Percentiles rank a stretch among this genome's conserved stretches.
Conservation (phyloP, 2,113 vertebrate genomes). For the Oryzias woworae region DNA sequence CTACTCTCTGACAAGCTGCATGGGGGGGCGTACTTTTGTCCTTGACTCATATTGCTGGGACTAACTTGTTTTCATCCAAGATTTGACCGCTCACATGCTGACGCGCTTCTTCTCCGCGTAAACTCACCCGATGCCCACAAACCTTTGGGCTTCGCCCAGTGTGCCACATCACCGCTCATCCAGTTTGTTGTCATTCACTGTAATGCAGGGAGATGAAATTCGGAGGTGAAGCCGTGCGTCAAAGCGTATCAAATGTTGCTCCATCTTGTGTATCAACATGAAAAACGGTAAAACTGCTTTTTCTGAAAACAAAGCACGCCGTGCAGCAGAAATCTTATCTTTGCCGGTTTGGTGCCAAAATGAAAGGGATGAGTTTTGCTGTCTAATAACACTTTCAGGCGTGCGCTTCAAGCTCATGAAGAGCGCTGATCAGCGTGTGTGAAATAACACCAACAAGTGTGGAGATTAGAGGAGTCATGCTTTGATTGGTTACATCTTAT, state of each 20-base stretch:
- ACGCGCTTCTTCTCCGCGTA: constrained; percentile 7
- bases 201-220: constrained; percentile 44
- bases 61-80: constrained; percentile 33
- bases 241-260: constrained; percentile 39
- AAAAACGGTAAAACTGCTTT: constrained; percentile 1
- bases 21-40: constrained; percentile 55
- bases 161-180: constrained; percentile 41
- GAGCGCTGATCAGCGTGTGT: constrained; percentile 58
- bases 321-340: constrained; percentile 55
- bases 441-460: constrained; percentile 68
- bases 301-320: constrained; percentile 46
- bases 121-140: background rate
- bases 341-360: constrained; percentile 49
- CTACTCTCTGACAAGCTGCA: constrained; percentile 57
- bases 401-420: constrained; percentile 59
- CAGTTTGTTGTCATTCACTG: constrained; percentile 48
- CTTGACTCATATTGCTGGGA: constrained; percentile 67
- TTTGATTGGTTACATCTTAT: constrained; percentile 69
- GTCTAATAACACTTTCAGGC: constrained; percentile 61
- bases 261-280: constrained; percentile 30
- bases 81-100: constrained; percentile 39
- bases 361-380: constrained; percentile 53
- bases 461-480: constrained; percentile 62
- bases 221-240: constrained; percentile 38
- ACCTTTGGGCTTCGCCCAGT: constrained; percentile 18